A percentile compares a stretch with the other conserved stretches of the same genome.
Evolutionary conservation across 2,888 invertebrate genomes (phyloP).

Genomic region (Phyllotreta cruciferae): DNA sequence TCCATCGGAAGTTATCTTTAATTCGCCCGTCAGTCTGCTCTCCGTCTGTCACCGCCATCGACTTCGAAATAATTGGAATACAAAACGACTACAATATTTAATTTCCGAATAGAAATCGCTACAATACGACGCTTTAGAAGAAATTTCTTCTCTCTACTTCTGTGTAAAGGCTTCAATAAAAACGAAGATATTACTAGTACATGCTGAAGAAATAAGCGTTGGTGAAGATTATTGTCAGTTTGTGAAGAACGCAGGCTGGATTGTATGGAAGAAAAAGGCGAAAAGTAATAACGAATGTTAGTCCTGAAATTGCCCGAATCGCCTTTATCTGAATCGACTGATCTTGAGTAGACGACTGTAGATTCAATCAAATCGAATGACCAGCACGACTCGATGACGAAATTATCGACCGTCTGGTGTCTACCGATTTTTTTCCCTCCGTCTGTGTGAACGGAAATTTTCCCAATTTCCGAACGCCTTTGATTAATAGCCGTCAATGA

Average conservation of each 20-base stretch:
- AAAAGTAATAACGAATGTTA: constrained; percentile 7
- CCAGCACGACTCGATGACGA: constrained; percentile 16
- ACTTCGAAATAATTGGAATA: constrained; percentile 58
- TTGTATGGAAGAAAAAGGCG: too few species aligned
- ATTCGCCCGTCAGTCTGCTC: constrained; percentile 41
- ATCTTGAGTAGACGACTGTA: neutral
- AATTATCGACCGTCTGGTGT: constrained; percentile 5
- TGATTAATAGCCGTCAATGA: too few species aligned
- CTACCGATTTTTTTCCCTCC: neutral
- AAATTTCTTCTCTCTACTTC: too few species aligned
- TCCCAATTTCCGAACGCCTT: too few species aligned
- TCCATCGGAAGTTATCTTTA: too few species aligned
- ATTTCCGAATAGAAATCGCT: constrained; percentile 41
- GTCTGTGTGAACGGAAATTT: constrained; percentile 7
- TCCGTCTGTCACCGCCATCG: constrained; percentile 57
- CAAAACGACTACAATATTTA: constrained; percentile 53
- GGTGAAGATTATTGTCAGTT: too few species aligned
- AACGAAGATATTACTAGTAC: too few species aligned
- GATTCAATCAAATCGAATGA: constrained; percentile 17
- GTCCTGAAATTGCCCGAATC: constrained; percentile 12
- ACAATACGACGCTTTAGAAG: too few species aligned
- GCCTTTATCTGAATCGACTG: constrained; percentile 11
- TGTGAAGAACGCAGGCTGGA: too few species aligned
- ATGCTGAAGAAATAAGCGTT: too few species aligned
- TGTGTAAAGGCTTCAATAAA: too few species aligned